Evolutionary conservation across 2,113 vertebrate species (phyloP).

Genomic region (Ictalurus punctatus): DNA sequence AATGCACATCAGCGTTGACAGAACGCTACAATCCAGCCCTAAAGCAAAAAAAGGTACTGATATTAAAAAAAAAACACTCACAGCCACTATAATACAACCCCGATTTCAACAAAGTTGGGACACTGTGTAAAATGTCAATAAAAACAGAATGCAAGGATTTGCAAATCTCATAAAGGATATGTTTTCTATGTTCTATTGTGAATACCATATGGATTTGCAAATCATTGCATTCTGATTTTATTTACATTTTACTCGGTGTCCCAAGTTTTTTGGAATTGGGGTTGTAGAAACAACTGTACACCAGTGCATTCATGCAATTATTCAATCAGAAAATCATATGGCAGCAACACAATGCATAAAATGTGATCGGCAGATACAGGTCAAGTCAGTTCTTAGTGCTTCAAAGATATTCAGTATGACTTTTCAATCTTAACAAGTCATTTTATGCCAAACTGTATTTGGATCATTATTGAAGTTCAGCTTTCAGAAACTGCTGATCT

Average conservation of each 20-base stretch:
- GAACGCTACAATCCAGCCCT: not conserved
- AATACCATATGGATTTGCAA: too few relatives aligned
- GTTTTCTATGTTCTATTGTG: too few relatives aligned
- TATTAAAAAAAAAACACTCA: not conserved
- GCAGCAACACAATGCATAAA: not conserved
- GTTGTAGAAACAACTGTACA: not conserved
- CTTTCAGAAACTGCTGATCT: not conserved
- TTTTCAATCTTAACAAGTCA: not conserved
- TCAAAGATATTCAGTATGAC: not conserved
- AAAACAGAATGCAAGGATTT: too few relatives aligned
- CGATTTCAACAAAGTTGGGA: too few relatives aligned
- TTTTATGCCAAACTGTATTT: not conserved
- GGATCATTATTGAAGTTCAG: not conserved
- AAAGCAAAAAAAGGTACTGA: not conserved
- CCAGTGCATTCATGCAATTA: not conserved
- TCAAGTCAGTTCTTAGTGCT: not conserved
- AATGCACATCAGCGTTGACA: not conserved
- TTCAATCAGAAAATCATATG: not conserved
- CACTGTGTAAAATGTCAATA: too few relatives aligned
- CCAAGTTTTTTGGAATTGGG: too few relatives aligned
- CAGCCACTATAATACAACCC: too few relatives aligned
- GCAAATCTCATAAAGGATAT: too few relatives aligned
- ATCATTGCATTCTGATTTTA: too few relatives aligned
- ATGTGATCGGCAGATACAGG: not conserved
- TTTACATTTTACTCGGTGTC: too few relatives aligned